Evolutionary conservation across 2,113 vertebrate genomes (phyloP).

Genomic region (Cisticola juncidis): DNA sequence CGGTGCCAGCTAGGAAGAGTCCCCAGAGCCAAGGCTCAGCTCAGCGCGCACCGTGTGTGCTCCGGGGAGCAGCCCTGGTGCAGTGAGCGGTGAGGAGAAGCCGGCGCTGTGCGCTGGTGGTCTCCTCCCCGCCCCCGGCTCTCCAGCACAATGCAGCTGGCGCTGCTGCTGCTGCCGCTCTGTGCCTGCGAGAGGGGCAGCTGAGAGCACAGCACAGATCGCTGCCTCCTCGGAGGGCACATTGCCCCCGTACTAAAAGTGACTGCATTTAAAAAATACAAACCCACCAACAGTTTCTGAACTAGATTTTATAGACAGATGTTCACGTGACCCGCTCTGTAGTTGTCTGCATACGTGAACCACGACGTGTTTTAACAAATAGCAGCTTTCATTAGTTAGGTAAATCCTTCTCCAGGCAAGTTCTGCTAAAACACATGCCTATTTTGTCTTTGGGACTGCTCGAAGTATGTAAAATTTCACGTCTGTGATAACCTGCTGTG

Average conservation of each 20-base stretch:
- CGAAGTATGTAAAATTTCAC: neutral
- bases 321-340: neutral
- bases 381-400: neutral
- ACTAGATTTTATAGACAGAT: neutral
- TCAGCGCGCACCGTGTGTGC: neutral
- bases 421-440: neutral
- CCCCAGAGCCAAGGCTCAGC: neutral
- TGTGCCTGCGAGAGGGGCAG: neutral
- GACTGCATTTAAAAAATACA: too few relatives aligned
- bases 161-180: neutral
- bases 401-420: neutral
- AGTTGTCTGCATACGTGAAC: neutral
- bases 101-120: neutral
- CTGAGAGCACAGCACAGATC: neutral
- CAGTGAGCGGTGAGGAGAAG: neutral
- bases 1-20: neutral
- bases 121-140: neutral
- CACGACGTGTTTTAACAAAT: constrained; percentile 21
- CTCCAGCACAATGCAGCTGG: neutral
- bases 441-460: neutral
- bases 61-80: neutral
- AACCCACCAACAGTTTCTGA: neutral
- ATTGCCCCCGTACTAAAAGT: neutral
- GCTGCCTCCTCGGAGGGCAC: neutral
- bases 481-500: neutral